Evolutionary conservation across 2,113 vertebrate genomes (phyloP).

Genomic region (pig (Sus scrofa)): DNA sequence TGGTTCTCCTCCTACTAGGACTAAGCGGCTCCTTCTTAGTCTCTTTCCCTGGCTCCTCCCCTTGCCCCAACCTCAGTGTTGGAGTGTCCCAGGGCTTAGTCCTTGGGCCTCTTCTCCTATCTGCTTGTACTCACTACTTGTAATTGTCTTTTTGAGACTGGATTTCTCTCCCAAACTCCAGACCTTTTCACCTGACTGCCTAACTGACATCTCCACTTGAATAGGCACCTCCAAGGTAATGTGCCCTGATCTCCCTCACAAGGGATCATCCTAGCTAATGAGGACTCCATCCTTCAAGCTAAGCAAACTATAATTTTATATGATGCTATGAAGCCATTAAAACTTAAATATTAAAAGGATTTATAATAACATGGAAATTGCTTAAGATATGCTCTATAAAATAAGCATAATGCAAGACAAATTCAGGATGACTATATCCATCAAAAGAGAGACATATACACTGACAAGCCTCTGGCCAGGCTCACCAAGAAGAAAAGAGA

Average conservation of each 20-base stretch:
- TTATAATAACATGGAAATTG: neutral
- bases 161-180: neutral
- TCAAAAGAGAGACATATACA: neutral
- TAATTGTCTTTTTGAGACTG: neutral
- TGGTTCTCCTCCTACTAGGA: neutral
- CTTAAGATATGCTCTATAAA: neutral
- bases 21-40: neutral
- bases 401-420: neutral
- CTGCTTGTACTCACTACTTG: neutral
- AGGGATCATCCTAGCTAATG: neutral
- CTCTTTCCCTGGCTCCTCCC: neutral
- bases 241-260: neutral
- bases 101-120: neutral
- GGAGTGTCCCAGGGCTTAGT: neutral
- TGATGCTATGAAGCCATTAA: constrained; percentile 26
- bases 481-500: too few relatives aligned
- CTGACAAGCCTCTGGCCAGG: too few relatives aligned
- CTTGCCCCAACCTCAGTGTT: neutral
- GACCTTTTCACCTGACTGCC: neutral
- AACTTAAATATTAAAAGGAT: constrained; percentile 30
- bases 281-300: neutral
- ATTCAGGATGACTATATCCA: neutral
- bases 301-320: constrained; percentile 5
- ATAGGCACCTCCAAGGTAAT: neutral
- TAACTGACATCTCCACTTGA: neutral